Evolutionary conservation across 2,888 invertebrate species (phyloP).

Genomic region (Macrophya annulata): DNA sequence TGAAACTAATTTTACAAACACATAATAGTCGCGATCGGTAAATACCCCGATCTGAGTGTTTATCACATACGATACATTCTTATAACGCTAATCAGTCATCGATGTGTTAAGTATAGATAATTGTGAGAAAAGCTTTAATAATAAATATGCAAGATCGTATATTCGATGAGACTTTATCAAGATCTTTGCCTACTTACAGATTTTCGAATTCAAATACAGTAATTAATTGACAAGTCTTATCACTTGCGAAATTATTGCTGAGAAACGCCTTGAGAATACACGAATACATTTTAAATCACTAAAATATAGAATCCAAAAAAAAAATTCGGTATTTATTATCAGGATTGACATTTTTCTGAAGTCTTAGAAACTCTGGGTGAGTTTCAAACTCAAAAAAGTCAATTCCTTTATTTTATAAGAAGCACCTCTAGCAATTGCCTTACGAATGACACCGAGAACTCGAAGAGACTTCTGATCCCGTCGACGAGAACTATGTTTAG

Average conservation of each 20-base stretch:
- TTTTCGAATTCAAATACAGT: neutral
- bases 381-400: neutral
- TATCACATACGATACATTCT: neutral
- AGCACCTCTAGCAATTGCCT: slow-evolving; percentile 3
- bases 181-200: neutral
- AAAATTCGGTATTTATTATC: neutral
- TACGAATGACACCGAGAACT: slow-evolving; percentile 5
- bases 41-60: neutral
- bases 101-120: neutral
- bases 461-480: neutral
- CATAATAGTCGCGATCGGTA: neutral
- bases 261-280: too few species aligned
- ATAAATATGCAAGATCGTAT: too few species aligned
- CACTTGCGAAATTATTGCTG: too few species aligned
- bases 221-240: neutral
- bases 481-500: neutral
- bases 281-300: neutral
- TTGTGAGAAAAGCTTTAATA: neutral
- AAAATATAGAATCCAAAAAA: neutral
- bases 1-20: neutral
- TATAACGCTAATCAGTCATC: neutral
- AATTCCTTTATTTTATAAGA: neutral
- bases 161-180: neutral
- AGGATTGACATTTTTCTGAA: neutral
- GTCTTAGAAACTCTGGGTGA: neutral